Percentiles rank a stretch among this genome's conserved stretches.
Evolutionary conservation across 1,140 invertebrate species (phyloP).

Genomic region (Ceratitis capitata): DNA sequence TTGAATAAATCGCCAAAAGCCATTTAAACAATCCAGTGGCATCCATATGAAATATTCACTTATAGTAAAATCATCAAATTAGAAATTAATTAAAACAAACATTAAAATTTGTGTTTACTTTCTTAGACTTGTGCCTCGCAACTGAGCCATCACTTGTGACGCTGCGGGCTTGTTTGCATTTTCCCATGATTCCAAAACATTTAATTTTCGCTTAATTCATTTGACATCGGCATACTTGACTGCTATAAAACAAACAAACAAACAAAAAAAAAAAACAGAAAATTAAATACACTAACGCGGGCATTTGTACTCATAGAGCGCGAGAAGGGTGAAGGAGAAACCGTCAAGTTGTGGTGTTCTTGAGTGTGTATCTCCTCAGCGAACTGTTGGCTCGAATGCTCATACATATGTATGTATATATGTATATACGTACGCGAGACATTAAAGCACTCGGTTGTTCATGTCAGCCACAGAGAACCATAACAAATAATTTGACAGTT

Average conservation of each 20-base stretch:
- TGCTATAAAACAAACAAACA: neutral
- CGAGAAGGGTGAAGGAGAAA: neutral
- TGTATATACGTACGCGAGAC: neutral
- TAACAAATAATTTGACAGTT: slow-evolving; percentile 20
- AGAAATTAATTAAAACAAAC: slow-evolving; percentile 19
- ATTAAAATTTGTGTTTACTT: neutral
- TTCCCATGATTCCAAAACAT: neutral
- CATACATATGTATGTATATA: too few species aligned
- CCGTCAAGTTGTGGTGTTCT: neutral
- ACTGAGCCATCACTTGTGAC: neutral
- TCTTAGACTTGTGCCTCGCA: neutral
- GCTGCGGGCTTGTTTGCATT: neutral
- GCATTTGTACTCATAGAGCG: neutral
- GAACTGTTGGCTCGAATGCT: neutral
- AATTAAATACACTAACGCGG: neutral
- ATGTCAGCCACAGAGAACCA: slow-evolving; percentile 12
- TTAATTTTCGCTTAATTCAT: slow-evolving; percentile 5
- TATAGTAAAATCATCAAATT: neutral
- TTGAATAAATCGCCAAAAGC: neutral
- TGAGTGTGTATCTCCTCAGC: neutral
- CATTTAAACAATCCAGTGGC: neutral
- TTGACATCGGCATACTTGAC: neutral
- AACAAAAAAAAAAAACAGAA: neutral
- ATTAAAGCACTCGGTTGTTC: neutral
- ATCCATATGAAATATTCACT: neutral